Evolutionary conservation across 2,797 vertebrate species (phyloP).

Genomic region (Molossus alvarezi): DNA sequence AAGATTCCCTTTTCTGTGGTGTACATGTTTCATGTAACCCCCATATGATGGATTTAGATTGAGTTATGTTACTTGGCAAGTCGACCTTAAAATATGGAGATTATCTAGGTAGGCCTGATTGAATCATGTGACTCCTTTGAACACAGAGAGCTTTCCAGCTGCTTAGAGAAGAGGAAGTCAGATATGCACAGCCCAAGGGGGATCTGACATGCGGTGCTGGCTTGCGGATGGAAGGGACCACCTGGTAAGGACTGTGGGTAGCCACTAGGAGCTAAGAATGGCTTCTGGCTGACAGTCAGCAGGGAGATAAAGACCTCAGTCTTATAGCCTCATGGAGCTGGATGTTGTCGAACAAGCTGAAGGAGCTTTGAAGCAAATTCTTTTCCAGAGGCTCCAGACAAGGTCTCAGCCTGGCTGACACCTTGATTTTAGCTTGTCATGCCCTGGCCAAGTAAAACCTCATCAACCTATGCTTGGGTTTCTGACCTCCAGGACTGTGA

Average conservation of each 20-base stretch:
- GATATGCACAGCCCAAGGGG: conserved; percentile 18
- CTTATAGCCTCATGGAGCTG: not conserved
- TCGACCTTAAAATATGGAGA: conserved; percentile 11
- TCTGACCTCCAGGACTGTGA: not conserved
- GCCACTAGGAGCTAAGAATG: not conserved
- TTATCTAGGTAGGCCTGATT: not conserved
- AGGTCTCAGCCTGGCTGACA: not conserved
- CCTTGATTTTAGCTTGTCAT: conserved; percentile 18
- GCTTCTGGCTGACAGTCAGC: not conserved
- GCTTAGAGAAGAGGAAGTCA: conserved; percentile 21
- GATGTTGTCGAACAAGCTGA: conserved; percentile 5
- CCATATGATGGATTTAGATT: conserved; percentile 3
- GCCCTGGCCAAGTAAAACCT: not conserved
- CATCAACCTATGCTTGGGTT: not conserved
- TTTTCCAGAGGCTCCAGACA: not conserved
- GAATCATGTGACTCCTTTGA: conserved; percentile 33
- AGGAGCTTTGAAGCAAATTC: not conserved
- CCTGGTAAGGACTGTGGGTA: not conserved
- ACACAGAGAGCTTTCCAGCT: conserved; percentile 30
- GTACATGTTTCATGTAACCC: not conserved
- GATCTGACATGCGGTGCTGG: not conserved
- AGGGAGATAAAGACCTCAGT: not conserved
- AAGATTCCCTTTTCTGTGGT: not conserved
- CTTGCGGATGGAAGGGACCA: not conserved
- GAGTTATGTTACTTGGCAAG: not conserved